A percentile compares a stretch with the other conserved stretches of the same genome.
Conservation (phyloP, 2,888 invertebrate species). For the Limnephilus auricula region DNA sequence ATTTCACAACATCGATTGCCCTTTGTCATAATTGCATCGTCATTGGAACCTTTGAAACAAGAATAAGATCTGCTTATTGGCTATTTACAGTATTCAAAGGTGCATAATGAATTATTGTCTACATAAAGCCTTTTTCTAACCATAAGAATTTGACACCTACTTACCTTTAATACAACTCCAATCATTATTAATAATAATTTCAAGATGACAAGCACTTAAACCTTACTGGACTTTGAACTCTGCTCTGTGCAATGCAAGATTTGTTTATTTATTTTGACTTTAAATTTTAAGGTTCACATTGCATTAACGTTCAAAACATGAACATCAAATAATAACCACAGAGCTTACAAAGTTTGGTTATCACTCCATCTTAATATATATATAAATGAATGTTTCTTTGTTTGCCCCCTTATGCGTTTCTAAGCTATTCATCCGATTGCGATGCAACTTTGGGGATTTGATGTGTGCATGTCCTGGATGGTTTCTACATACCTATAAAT, state of each 20-base stretch:
- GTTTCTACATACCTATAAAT: no score
- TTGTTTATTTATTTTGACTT: neutral
- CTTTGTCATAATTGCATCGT: slow-evolving; percentile 14
- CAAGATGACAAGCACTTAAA: neutral
- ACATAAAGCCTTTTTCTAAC: neutral
- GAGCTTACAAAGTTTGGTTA: no score
- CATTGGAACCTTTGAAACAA: neutral
- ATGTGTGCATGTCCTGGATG: no score
- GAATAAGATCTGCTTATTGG: slow-evolving; percentile 11
- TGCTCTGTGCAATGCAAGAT: neutral
- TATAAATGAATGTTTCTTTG: no score
- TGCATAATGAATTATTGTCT: neutral
- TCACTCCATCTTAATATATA: no score
- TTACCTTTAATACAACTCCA: neutral
- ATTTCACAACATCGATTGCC: neutral
- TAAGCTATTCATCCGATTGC: no score
- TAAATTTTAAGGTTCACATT: neutral
- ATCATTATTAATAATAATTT: neutral
- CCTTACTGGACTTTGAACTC: neutral
- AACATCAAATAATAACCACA: no score
- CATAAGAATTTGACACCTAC: neutral
- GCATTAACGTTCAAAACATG: neutral
- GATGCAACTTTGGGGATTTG: no score
- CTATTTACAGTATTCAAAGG: slow-evolving; percentile 9
- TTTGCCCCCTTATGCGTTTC: no score